Conservation (phyloP, 2,797 vertebrate species). For the Falco naumanni region DNA sequence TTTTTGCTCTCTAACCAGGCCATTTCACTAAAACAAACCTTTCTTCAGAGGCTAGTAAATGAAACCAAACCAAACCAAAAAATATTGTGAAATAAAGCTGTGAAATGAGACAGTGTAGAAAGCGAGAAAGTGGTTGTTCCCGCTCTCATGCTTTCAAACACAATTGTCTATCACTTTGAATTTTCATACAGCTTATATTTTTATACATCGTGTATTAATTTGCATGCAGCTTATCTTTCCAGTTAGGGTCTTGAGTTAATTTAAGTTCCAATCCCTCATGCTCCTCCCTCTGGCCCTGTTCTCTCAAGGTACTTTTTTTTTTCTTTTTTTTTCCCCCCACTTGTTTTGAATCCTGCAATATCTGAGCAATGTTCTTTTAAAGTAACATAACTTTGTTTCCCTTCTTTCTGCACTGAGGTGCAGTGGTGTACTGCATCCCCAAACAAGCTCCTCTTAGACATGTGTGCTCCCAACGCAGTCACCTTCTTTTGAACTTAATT, state of each 20-base stretch:
- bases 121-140: background rate
- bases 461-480: background rate
- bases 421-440: no score
- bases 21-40: background rate
- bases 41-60: background rate
- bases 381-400: background rate
- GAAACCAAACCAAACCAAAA: background rate
- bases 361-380: background rate
- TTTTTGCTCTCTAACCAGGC: background rate
- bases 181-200: background rate
- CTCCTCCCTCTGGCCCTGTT: background rate
- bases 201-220: background rate
- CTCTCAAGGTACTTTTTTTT: background rate
- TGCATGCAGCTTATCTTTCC: background rate
- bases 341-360: background rate
- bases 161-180: background rate
- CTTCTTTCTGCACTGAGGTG: background rate
- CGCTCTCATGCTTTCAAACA: background rate
- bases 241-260: background rate
- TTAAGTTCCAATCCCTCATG: background rate
- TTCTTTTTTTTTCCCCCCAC: background rate
- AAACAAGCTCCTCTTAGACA: background rate
- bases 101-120: background rate
- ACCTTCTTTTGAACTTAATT: background rate
- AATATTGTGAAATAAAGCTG: background rate